Conservation (phyloP, 2,113 vertebrate genomes). For the Mesembrinibis cayennensis region DNA sequence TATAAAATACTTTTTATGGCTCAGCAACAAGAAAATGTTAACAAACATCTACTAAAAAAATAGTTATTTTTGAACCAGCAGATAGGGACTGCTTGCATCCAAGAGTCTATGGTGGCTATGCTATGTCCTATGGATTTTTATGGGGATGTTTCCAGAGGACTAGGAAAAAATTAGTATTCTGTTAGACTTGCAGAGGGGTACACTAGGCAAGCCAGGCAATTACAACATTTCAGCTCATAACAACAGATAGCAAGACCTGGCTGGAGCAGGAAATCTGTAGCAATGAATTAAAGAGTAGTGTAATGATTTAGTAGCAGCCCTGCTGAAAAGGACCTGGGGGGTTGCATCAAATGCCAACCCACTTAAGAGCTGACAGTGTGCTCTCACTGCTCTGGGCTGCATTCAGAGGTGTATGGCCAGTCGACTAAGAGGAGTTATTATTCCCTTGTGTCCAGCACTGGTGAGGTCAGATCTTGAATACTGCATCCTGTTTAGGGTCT, state of each 20-base stretch:
- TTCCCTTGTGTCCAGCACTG: background rate
- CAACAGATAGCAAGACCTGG: background rate
- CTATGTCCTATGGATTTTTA: background rate
- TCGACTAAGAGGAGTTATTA: background rate
- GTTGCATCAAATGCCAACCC: background rate
- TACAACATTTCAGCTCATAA: background rate
- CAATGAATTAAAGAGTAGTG: background rate
- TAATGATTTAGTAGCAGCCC: background rate
- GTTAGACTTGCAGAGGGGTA: background rate
- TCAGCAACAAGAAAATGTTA: background rate
- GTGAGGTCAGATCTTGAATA: background rate
- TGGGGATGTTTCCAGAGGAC: background rate
- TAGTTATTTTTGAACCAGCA: background rate
- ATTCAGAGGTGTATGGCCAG: background rate
- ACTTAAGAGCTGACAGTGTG: background rate
- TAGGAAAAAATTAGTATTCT: background rate
- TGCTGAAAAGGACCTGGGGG: background rate
- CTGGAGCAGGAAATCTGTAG: background rate
- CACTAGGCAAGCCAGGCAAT: background rate
- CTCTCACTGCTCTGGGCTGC: background rate
- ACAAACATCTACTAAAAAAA: background rate
- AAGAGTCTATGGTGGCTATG: background rate
- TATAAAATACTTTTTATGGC: background rate
- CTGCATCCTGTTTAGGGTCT: background rate
- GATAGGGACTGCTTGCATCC: background rate